A percentile compares a stretch with the other conserved stretches of the same genome.
These are phyloP conservation scores for Chrysoperla carnea DNA, from an alignment of 1,140 invertebrate species.

Conservation along the genomic window DNA sequence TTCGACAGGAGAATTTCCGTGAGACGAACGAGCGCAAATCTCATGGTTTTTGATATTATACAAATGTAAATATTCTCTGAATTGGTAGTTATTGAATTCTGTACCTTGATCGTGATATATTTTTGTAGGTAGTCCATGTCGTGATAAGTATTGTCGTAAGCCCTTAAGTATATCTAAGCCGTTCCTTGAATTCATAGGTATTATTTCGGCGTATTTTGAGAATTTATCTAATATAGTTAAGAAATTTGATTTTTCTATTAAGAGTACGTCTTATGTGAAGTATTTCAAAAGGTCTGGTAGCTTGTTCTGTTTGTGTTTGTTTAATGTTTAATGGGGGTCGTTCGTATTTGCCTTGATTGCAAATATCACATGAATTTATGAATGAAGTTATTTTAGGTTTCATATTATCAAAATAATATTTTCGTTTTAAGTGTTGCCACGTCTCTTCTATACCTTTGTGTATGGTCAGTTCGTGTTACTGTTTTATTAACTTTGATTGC, in stretches of 20 bases:
- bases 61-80: slow-evolving; percentile 1
- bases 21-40: neutral
- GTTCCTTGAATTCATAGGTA: neutral
- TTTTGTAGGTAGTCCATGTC: neutral
- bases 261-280: neutral
- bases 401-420: neutral
- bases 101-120: neutral
- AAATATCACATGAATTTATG: neutral
- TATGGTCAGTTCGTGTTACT: slow-evolving; percentile 6
- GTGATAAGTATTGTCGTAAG: slow-evolving; percentile 1
- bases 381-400: neutral
- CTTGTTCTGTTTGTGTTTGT: neutral
- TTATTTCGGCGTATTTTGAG: slow-evolving; percentile 2
- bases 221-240: slow-evolving; percentile 2
- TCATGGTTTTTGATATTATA: slow-evolving; percentile 5
- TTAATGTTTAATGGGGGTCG: neutral
- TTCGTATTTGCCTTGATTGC: neutral
- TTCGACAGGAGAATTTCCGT: slow-evolving; percentile 1
- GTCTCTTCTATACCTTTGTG: slow-evolving; percentile 6
- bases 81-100: slow-evolving; percentile 2
- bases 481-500: slow-evolving; percentile 6
- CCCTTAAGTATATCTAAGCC: neutral
- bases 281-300: neutral
- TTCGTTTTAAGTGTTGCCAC: slow-evolving; percentile 4
- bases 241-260: neutral